A percentile compares a stretch with the other conserved stretches of the same genome.
phyloP scores from a whole-genome alignment of 35 echinoderm and acorn worm genomes.

The Heliocidaris tuberculata region DNA sequence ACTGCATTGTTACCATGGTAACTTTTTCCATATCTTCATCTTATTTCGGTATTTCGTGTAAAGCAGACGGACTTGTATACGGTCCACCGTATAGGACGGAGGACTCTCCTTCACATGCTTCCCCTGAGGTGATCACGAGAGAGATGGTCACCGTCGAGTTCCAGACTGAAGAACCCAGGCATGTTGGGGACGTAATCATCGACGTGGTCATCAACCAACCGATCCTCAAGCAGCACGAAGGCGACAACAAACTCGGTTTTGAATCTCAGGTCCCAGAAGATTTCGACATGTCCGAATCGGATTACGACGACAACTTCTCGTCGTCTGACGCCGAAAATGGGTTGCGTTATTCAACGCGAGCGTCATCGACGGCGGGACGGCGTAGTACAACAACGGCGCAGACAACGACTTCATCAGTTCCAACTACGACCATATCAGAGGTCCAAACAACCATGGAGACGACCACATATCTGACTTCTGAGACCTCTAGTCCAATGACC shows the following conservation, averaged over 20 bases:
- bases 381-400: background rate
- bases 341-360: background rate
- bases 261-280: slow-evolving; percentile 24
- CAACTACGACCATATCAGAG: background rate
- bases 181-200: background rate
- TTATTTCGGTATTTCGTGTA: background rate
- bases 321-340: slow-evolving; percentile 30
- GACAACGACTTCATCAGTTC: background rate
- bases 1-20: too few species aligned
- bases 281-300: slow-evolving; percentile 13
- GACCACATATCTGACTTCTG: background rate
- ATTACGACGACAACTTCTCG: background rate
- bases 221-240: slow-evolving; percentile 14
- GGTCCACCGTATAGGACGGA: slow-evolving; percentile 20
- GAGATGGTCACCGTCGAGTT: background rate
- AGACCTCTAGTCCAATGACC: slow-evolving; percentile 18
- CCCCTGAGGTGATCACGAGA: background rate
- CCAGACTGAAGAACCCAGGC: background rate
- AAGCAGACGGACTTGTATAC: background rate
- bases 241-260: slow-evolving; percentile 18
- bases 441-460: background rate
- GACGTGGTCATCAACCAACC: slow-evolving; percentile 13
- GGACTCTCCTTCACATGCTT: background rate
- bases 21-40: too few species aligned
- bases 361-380: background rate